Evolutionary conservation across 1,140 invertebrate genomes (phyloP).

Genomic region (Brachionus rotundiformis): DNA sequence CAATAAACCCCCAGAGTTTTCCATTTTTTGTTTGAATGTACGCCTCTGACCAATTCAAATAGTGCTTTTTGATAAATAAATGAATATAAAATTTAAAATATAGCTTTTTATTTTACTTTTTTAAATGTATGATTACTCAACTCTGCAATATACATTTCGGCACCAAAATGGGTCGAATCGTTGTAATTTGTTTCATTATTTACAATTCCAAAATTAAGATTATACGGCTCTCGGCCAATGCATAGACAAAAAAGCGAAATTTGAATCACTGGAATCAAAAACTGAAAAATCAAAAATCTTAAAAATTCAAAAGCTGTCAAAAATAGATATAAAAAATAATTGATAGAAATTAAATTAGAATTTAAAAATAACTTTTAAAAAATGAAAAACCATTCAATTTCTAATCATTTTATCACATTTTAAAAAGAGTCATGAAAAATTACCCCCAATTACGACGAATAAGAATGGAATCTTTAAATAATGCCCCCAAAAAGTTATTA

Average conservation of each 20-base stretch:
- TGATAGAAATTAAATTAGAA: too few relatives aligned
- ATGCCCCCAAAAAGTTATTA: conserved; percentile 68
- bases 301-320: background rate
- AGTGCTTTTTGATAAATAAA: conserved; percentile 22
- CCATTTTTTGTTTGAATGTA: conserved; percentile 66
- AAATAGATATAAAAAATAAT: background rate
- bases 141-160: conserved; percentile 9
- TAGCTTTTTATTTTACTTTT: too few relatives aligned
- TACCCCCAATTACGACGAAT: conserved; percentile 90
- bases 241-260: conserved; percentile 91
- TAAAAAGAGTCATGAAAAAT: too few relatives aligned
- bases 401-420: too few relatives aligned
- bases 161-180: background rate
- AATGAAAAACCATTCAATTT: too few relatives aligned
- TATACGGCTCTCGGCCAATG: conserved; percentile 83
- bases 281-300: conserved; percentile 73
- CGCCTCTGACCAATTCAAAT: conserved; percentile 31
- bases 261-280: conserved; percentile 85
- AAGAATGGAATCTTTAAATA: conserved; percentile 87
- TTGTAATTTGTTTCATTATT: conserved; percentile 57
- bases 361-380: too few relatives aligned
- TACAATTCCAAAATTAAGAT: conserved; percentile 79
- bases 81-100: too few relatives aligned
- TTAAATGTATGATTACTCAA: conserved; percentile 36
- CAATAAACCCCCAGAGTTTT: conserved; percentile 79